A percentile compares a stretch with the other conserved stretches of the same genome.
Conservation (phyloP, 2,888 invertebrate species). For the Tetragnatha montana region DNA sequence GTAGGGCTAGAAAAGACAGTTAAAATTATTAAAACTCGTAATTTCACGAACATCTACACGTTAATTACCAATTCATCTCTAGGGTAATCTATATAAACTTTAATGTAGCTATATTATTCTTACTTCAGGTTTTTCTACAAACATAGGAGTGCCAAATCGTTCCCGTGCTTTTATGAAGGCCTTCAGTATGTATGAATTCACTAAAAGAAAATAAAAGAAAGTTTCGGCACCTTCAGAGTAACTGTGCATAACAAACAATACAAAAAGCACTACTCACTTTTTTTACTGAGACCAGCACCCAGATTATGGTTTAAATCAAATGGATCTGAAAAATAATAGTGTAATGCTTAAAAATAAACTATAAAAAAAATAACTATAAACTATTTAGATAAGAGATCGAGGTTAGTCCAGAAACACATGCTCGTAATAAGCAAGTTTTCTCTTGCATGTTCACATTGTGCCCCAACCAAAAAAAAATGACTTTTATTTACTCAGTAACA, state of each 20-base stretch:
- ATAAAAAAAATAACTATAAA: no score
- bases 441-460: no score
- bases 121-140: not conserved
- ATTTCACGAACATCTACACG: not conserved
- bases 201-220: slow-evolving; percentile 73
- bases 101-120: not conserved
- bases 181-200: slow-evolving; percentile 78
- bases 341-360: not conserved
- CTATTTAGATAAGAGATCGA: no score
- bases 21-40: not conserved
- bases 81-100: not conserved
- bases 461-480: no score
- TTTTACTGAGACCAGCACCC: slow-evolving; percentile 79
- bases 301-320: slow-evolving; percentile 80
- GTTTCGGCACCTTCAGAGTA: not conserved
- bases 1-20: slow-evolving; percentile 73
- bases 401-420: no score
- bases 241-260: not conserved
- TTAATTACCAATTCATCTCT: not conserved
- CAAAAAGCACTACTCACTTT: slow-evolving; percentile 77
- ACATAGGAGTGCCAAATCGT: slow-evolving; percentile 76
- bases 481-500: no score
- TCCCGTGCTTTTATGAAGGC: slow-evolving; percentile 76
- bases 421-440: no score
- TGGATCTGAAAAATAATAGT: slow-evolving; percentile 78